Evolutionary conservation across 2,888 invertebrate genomes (phyloP), one percentile per base, ranked within the genome.

Genomic region (Lepidocyrtoides sp.): DNA sequence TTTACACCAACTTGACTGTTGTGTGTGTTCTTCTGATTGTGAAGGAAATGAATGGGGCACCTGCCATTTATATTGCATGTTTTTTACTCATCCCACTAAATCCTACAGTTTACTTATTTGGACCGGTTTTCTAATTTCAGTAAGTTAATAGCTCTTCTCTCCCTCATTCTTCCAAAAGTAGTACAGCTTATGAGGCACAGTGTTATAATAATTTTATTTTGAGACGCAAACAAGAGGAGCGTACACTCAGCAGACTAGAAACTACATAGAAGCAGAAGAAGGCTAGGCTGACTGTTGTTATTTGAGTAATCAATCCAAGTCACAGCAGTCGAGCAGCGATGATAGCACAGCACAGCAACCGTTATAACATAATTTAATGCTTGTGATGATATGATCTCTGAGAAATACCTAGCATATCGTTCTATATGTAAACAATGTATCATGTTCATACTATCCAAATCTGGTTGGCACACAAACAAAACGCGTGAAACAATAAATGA

Each of bases 121-220:
- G 54, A 72, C 84, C 54, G 77, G 36, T 60, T 72, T 85, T 75
- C 85, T 85, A 85, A 85, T 85, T 85, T 75, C 63, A 85, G 72
- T 72, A 32, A 85, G 72, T 85, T 85, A 85, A 85, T 85, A 75
- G 72, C 85, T 51, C 44, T 44, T 14, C 23, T 8, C 63, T 63
- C 26, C 8, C 12, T 14, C 63, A 20, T 26, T 17, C 10, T 8
- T 72, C 57, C 36, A 14, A 60, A 72, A 66, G 57, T 57, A 85
- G 75, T n/a, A n/a, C n/a, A 72, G 57, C 72, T 72, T 57, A 57
- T 23, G 17, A 57, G 41, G 23, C 41, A 41, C 36, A 17, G 12
- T 44, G 8, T 17, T n/a, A 60, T 23, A 57, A 32, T 12, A 23
- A 44, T 57, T 83, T 48, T 12, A 51, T 26, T 83, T 26, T 66